These are phyloP conservation scores for Cirrhinus mrigala DNA, from an alignment of 2,797 vertebrate species.

Conservation along the genomic window DNA sequence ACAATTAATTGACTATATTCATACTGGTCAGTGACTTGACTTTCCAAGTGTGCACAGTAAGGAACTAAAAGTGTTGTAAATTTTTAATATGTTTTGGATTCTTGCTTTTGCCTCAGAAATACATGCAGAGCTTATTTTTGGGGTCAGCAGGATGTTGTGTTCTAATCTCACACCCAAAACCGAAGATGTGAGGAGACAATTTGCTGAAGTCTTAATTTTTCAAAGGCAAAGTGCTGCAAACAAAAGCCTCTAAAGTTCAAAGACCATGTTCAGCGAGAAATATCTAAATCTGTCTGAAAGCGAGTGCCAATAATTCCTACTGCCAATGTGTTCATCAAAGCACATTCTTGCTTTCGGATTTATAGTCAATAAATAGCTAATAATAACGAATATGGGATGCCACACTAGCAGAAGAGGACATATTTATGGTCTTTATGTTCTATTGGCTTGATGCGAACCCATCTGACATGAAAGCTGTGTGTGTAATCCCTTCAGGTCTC, in stretches of 20 bases:
- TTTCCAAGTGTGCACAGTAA: background rate
- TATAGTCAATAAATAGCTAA: conserved; percentile 11
- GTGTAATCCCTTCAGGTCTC: conserved; percentile 16
- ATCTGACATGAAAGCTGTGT: conserved; percentile 16
- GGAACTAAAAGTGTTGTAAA: background rate
- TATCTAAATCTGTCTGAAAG: conserved; percentile 8
- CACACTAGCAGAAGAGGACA: background rate
- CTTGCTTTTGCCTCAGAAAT: background rate
- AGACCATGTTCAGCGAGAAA: conserved; percentile 11
- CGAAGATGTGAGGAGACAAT: background rate
- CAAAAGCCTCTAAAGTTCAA: conserved; percentile 31
- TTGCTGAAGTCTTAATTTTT: conserved; percentile 7
- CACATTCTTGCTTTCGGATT: background rate
- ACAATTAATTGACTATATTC: background rate
- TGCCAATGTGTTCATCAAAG: conserved; percentile 11
- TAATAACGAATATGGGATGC: background rate
- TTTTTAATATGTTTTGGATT: conserved; percentile 1
- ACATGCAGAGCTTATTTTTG: conserved; percentile 1
- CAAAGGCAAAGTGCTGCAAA: background rate
- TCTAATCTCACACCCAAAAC: background rate
- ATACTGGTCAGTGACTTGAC: conserved; percentile 5
- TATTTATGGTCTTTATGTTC: conserved; percentile 1
- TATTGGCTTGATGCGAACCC: conserved; percentile 6
- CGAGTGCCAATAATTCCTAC: background rate
- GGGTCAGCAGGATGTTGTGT: background rate